phyloP scores from a whole-genome alignment of 2,113 vertebrate species.

The Phaethon lepturus region DNA sequence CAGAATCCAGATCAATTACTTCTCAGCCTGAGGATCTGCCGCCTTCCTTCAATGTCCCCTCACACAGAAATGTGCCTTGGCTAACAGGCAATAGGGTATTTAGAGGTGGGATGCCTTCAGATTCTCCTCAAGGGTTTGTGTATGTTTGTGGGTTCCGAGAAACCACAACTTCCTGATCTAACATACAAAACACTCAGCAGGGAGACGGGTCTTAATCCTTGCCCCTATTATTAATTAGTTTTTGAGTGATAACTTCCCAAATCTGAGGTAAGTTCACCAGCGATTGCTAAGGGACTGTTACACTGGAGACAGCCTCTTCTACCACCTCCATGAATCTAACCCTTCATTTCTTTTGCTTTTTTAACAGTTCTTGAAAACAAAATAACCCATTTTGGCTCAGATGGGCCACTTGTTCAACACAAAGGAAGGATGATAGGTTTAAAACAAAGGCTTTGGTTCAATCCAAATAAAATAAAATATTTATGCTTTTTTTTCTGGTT shows the following conservation, averaged over 20 bases:
- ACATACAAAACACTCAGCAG: not conserved
- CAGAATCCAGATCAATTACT: not conserved
- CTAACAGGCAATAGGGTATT: not conserved
- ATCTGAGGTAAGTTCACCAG: not conserved
- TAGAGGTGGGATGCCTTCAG: not conserved
- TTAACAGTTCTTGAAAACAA: not conserved
- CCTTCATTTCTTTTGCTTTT: not conserved
- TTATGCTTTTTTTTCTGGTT: not conserved
- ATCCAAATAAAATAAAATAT: constrained; percentile 34
- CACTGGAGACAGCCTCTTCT: not conserved
- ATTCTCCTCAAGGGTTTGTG: not conserved
- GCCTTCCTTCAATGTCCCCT: not conserved
- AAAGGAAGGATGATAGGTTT: not conserved
- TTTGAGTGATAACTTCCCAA: not conserved
- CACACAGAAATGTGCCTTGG: not conserved
- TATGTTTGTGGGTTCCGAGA: not conserved
- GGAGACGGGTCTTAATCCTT: not conserved
- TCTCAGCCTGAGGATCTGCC: not conserved
- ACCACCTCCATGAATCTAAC: not conserved
- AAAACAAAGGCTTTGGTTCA: not conserved
- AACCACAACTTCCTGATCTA: not conserved
- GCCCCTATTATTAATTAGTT: not conserved
- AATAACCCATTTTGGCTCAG: not conserved
- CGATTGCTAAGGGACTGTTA: not conserved
- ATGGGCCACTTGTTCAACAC: not conserved